Conservation (phyloP, 2,888 invertebrate genomes). For the Hoplodrina blanda region DNA sequence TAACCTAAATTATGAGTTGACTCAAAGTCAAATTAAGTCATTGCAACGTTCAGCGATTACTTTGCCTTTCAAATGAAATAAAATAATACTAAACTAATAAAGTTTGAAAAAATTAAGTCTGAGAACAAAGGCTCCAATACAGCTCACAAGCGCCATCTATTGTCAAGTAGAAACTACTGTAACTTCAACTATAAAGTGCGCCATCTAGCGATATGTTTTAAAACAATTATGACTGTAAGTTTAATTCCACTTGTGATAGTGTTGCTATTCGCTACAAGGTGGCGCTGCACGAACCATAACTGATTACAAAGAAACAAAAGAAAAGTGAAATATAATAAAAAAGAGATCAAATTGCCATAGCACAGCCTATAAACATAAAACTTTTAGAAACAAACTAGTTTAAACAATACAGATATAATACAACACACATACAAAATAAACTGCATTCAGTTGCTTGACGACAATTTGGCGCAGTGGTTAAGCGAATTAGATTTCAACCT, state of each 20-base stretch:
- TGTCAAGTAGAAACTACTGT: conserved; percentile 38
- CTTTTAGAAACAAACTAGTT: not conserved
- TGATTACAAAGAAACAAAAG: no score
- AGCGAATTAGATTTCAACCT: not conserved
- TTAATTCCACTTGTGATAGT: conserved; percentile 12
- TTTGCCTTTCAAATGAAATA: not conserved
- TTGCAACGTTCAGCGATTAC: not conserved
- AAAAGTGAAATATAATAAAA: no score
- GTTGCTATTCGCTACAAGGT: conserved; percentile 46
- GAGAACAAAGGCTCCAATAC: not conserved
- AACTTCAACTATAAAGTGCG: not conserved
- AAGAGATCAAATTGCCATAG: not conserved
- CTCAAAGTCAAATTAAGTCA: not conserved
- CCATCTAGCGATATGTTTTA: conserved; percentile 40
- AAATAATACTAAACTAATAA: not conserved
- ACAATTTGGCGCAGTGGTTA: not conserved
- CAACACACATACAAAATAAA: not conserved
- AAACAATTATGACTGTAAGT: not conserved
- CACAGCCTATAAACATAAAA: not conserved
- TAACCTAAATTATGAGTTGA: no score
- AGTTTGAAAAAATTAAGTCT: no score
- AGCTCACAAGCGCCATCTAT: conserved; percentile 61
- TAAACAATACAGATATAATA: not conserved
- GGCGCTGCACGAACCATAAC: conserved; percentile 40
- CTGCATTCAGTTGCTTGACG: not conserved